Base-by-base conservation (phyloP, 1,140 invertebrate genomes). In the Varroa destructor region DNA sequence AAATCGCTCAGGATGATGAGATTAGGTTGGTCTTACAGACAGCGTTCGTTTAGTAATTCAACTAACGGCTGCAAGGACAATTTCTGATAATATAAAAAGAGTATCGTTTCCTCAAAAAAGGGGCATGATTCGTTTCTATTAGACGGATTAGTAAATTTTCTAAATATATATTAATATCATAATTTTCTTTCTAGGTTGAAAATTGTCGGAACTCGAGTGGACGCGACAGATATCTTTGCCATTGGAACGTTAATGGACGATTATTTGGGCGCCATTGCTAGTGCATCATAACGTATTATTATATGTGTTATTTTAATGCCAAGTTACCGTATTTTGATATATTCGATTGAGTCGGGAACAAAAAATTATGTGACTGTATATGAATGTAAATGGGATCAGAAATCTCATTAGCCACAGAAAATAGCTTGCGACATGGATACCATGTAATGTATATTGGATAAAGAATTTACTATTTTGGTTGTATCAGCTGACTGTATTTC, bases 201-300 rank as follows among this genome's bases (percentile, higher is more conserved):
- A 84, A 95, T 99, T 79, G 95, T 99, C 61, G 96, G 96, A 64
- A 97, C 93, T 2, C 85, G 96, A 81, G 94, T 99, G 1, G 96
- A 99, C 83, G 95, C 96, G 5, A 84, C 82, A 71, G 85, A 86
- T 76, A 85, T 86, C 76, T 97, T 97, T 85, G 93, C 94, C 1
- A 97, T 98, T 82, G 95, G 94, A 74, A 97, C 94, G 3, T 82
- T 98, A 36, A 97, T 97, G 93, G 94, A 97, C 80, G 93, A 97
- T 82, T 97, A 90, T 79, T 82, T 97, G 76, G 93, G 93, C 12
- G 61, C 61, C 10, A 67, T 67, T 46, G 61, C 40, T 37, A 40
- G 61, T 8, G 46, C 46, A 8, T 51, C 46, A 51, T 51, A 51
- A 8, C 46, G 4, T 3, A 8, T 51, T 8, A 8, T 51, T 51